phyloP scores from a whole-genome alignment of 2,888 invertebrate species.

The Limnephilus rhombicus region DNA sequence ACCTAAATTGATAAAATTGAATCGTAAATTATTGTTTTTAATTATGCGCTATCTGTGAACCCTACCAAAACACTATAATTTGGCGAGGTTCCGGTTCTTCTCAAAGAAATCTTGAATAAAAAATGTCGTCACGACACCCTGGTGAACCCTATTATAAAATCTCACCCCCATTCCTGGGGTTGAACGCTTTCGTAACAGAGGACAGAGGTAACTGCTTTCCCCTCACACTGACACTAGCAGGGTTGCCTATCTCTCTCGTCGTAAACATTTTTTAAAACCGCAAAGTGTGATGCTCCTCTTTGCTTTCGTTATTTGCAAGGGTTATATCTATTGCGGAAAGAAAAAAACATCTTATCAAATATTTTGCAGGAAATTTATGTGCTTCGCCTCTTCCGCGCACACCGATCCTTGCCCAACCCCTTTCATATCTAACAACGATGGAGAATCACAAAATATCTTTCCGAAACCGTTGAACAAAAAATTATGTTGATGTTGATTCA shows the following conservation, averaged over 20 bases:
- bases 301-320: background rate
- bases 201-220: background rate
- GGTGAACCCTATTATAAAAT: background rate
- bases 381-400: background rate
- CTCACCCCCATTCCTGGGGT: background rate
- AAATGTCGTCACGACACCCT: background rate
- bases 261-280: background rate
- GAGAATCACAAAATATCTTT: background rate
- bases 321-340: background rate
- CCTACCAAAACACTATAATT: background rate
- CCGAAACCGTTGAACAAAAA: background rate
- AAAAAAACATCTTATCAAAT: background rate
- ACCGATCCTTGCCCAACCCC: background rate
- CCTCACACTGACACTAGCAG: background rate
- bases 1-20: background rate
- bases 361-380: background rate
- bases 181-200: background rate
- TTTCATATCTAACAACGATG: background rate
- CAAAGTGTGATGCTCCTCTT: background rate
- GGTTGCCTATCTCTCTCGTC: background rate
- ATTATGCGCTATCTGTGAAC: accelerated
- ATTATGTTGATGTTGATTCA: background rate
- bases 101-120: background rate
- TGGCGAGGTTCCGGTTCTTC: background rate
- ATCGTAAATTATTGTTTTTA: background rate